Evolutionary conservation across 2,888 invertebrate species (phyloP).

Genomic region (Ochropleura leucogaster): DNA sequence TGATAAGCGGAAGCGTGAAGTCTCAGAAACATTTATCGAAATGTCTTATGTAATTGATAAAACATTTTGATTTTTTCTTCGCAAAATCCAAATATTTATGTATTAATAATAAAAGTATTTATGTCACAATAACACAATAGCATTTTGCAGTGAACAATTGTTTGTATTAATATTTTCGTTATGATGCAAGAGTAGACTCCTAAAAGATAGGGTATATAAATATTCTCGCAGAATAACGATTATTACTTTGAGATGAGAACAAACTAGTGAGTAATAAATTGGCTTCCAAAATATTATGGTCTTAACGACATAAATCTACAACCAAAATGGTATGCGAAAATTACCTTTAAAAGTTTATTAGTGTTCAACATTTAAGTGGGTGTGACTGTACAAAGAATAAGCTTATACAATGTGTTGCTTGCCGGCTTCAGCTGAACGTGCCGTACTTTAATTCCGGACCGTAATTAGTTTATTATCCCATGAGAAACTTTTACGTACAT

Average conservation of each 20-base stretch:
- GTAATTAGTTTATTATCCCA: constrained; percentile 45
- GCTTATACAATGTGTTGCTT: constrained; percentile 52
- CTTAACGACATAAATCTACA: neutral
- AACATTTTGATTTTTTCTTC: too few species aligned
- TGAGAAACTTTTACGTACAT: constrained; percentile 1
- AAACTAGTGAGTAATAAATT: neutral
- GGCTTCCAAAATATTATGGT: neutral
- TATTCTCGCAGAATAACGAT: neutral
- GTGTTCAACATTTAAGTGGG: neutral
- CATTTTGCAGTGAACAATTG: too few species aligned
- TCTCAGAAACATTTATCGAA: too few species aligned
- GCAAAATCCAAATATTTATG: too few species aligned
- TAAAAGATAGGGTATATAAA: too few species aligned
- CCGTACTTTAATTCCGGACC: constrained; percentile 29
- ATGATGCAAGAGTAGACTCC: too few species aligned
- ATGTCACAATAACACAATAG: too few species aligned
- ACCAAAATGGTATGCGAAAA: neutral
- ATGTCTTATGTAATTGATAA: too few species aligned
- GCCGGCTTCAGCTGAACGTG: constrained; percentile 21
- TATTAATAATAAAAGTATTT: too few species aligned
- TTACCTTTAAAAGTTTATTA: neutral
- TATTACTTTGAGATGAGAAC: neutral
- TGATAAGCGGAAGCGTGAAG: too few species aligned
- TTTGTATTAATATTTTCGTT: too few species aligned
- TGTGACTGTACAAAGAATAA: constrained; percentile 56